phyloP scores from a whole-genome alignment of 1,140 invertebrate genomes.

The Orius insidiosus region DNA sequence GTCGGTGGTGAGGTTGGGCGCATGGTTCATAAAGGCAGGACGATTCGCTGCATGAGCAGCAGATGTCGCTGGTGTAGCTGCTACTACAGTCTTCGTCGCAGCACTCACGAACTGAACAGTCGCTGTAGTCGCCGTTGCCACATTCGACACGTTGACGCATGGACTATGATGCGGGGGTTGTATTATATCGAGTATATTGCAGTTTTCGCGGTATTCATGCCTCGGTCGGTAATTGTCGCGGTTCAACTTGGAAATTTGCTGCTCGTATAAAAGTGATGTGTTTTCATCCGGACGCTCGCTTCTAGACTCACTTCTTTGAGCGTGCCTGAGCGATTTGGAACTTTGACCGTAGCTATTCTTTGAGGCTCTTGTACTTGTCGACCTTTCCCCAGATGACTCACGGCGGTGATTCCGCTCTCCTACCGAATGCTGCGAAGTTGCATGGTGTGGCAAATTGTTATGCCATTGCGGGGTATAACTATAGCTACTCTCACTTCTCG shows the following conservation, averaged over 20 bases:
- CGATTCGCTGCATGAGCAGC: conserved; percentile 24
- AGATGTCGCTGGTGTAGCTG: conserved; percentile 20
- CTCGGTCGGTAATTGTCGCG: conserved; percentile 6
- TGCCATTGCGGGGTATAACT: conserved; percentile 14
- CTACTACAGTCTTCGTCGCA: conserved; percentile 13
- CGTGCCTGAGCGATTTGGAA: neutral
- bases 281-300: conserved; percentile 12
- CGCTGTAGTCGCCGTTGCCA: conserved; percentile 12
- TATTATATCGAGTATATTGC: conserved; percentile 4
- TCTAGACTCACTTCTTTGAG: conserved; percentile 4
- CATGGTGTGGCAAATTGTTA: conserved; percentile 13
- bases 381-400: conserved; percentile 14
- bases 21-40: conserved; percentile 21
- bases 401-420: conserved; percentile 9
- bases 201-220: conserved; percentile 7
- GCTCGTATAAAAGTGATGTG: conserved; percentile 14
- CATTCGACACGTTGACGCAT: conserved; percentile 10
- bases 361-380: conserved; percentile 8
- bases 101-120: conserved; percentile 13
- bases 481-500: conserved; percentile 13
- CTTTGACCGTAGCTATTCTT: conserved; percentile 5
- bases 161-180: conserved; percentile 4
- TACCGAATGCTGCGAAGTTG: conserved; percentile 10
- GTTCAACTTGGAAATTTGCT: conserved; percentile 5
- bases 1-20: conserved; percentile 6